Evolutionary conservation across 2,113 vertebrate species (phyloP).

Genomic region (Chaetodon auriga): DNA sequence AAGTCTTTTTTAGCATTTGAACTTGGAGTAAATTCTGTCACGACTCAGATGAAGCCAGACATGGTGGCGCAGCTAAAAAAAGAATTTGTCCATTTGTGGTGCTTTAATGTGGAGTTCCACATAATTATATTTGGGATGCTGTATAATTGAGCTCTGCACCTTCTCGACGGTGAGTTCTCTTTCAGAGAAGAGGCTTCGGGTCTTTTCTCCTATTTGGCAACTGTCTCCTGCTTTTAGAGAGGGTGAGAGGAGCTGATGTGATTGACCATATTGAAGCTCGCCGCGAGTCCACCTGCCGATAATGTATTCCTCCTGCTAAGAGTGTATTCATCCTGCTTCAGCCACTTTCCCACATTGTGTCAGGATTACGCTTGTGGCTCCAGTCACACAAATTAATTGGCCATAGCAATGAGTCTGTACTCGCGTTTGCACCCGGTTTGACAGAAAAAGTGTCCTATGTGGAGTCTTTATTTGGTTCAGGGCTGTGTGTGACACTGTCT

Average conservation of each 20-base stretch:
- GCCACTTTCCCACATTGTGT: background rate
- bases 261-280: constrained; percentile 2
- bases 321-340: background rate
- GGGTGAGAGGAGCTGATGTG: constrained; percentile 5
- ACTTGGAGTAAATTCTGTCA: background rate
- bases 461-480: background rate
- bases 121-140: background rate
- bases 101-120: background rate
- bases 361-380: background rate
- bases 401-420: background rate
- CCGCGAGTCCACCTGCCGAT: constrained; percentile 1
- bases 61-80: background rate
- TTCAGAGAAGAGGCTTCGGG: background rate
- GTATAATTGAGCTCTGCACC: background rate
- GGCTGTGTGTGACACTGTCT: background rate
- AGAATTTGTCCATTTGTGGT: background rate
- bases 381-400: background rate
- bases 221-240: constrained; percentile 6
- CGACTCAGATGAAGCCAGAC: too few species aligned
- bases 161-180: background rate
- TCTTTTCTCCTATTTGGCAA: constrained; percentile 12
- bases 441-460: background rate
- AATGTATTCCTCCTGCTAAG: constrained; percentile 11
- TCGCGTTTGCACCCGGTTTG: background rate
- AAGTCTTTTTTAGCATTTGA: background rate